phyloP scores from a whole-genome alignment of 2,797 vertebrate species.

The Octomys mimax region DNA sequence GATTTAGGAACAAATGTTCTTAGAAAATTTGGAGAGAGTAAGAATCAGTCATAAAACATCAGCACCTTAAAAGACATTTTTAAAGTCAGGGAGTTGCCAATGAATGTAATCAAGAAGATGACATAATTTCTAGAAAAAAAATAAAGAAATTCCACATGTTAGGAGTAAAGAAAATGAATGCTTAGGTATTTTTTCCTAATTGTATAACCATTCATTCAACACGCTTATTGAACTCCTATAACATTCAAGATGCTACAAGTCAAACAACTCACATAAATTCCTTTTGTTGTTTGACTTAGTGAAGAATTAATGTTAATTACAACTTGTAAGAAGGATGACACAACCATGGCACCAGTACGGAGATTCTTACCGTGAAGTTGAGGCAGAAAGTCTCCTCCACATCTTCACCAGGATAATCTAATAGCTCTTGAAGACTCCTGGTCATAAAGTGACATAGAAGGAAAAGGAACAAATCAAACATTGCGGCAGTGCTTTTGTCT shows the following conservation, averaged over 20 bases:
- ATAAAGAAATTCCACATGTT: not conserved
- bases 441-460: conserved; percentile 63
- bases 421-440: conserved; percentile 97
- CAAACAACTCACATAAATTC: conserved; percentile 16
- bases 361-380: conserved; percentile 94
- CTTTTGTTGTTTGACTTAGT: not conserved
- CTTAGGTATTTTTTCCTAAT: conserved; percentile 40
- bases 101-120: conserved; percentile 13
- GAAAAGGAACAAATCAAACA: conserved; percentile 4
- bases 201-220: not conserved
- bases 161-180: not conserved
- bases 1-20: conserved; percentile 30
- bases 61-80: not conserved
- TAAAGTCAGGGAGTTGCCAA: not conserved
- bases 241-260: not conserved
- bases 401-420: conserved; percentile 95
- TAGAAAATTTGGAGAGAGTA: not conserved
- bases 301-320: conserved; percentile 11
- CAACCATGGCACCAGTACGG: not conserved
- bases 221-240: conserved; percentile 11
- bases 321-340: not conserved
- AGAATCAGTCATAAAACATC: conserved; percentile 30
- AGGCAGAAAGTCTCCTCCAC: conserved; percentile 97
- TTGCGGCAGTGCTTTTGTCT: not conserved
- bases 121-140: not conserved